Evolutionary conservation across 2,888 invertebrate species (phyloP).

Genomic region (Polydrusus tereticollis): DNA sequence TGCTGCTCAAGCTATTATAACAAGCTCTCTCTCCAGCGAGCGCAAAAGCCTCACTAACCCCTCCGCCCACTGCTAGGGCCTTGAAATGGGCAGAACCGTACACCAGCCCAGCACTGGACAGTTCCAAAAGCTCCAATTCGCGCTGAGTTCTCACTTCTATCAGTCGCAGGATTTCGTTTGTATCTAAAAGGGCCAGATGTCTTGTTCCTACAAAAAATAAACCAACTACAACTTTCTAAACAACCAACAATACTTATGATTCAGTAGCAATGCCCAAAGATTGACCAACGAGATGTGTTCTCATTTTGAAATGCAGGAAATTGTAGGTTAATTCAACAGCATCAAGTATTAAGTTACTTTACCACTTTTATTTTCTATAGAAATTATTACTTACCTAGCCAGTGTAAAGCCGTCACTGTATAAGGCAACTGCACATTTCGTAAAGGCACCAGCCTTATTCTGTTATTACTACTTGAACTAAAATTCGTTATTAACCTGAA

Average conservation of each 20-base stretch:
- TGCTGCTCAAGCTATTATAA: conserved; percentile 79
- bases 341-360: too few relatives aligned
- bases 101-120: conserved; percentile 84
- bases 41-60: conserved; percentile 86
- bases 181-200: conserved; percentile 88
- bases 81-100: conserved; percentile 91
- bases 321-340: too few relatives aligned
- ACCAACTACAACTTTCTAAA: too few relatives aligned
- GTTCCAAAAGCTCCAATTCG: conserved; percentile 86
- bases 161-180: conserved; percentile 86
- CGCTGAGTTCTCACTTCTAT: conserved; percentile 91
- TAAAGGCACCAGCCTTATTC: conserved; percentile 73
- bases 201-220: conserved; percentile 74
- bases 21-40: conserved; percentile 80
- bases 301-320: too few relatives aligned
- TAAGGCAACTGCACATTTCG: conserved; percentile 79
- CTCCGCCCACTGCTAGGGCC: conserved; percentile 95
- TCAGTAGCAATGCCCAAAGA: too few relatives aligned
- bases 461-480: conserved; percentile 65
- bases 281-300: too few relatives aligned
- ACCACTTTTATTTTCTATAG: neutral
- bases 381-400: conserved; percentile 69
- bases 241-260: too few relatives aligned
- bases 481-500: conserved; percentile 46
- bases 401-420: conserved; percentile 81